These are phyloP conservation scores for Parauchenoglanis punctatus DNA, from an alignment of 2,797 vertebrate species.

Conservation along the genomic window DNA sequence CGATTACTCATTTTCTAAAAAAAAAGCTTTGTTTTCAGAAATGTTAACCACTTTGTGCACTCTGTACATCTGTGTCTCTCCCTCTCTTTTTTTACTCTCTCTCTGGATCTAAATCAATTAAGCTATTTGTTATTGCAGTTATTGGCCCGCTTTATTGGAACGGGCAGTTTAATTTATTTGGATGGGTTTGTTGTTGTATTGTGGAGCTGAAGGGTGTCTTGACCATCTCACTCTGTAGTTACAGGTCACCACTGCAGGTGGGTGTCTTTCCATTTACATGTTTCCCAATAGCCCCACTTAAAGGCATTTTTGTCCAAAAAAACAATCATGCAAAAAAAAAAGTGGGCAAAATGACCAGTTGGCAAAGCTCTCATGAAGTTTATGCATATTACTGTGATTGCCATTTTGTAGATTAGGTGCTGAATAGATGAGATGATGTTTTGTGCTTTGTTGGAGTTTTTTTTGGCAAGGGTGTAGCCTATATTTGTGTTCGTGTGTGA, in stretches of 20 bases:
- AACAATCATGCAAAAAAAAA: constrained; percentile 47
- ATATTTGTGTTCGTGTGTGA: constrained; percentile 14
- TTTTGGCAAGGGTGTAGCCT: constrained; percentile 24
- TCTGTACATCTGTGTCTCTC: not conserved
- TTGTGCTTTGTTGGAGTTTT: constrained; percentile 5
- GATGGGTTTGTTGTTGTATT: constrained; percentile 55
- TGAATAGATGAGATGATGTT: constrained; percentile 11
- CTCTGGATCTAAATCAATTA: constrained; percentile 35
- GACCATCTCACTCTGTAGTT: constrained; percentile 53
- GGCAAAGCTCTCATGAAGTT: constrained; percentile 47
- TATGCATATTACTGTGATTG: constrained; percentile 26
- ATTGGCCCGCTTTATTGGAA: constrained; percentile 50
- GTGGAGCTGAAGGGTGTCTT: constrained; percentile 56
- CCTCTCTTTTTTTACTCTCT: not conserved
- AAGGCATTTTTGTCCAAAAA: constrained; percentile 55
- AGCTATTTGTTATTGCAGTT: constrained; percentile 40
- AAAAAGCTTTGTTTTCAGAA: not conserved
- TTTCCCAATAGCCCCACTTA: constrained; percentile 55
- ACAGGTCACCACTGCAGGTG: constrained; percentile 59
- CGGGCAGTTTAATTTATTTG: constrained; percentile 55
- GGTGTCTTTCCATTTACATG: constrained; percentile 62
- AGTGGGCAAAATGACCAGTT: constrained; percentile 42
- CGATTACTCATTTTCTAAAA: not conserved
- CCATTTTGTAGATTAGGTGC: constrained; percentile 20
- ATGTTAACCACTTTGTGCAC: not conserved